Evolutionary conservation across 2,888 invertebrate species (phyloP).

Genomic region (Gortyna flavago): DNA sequence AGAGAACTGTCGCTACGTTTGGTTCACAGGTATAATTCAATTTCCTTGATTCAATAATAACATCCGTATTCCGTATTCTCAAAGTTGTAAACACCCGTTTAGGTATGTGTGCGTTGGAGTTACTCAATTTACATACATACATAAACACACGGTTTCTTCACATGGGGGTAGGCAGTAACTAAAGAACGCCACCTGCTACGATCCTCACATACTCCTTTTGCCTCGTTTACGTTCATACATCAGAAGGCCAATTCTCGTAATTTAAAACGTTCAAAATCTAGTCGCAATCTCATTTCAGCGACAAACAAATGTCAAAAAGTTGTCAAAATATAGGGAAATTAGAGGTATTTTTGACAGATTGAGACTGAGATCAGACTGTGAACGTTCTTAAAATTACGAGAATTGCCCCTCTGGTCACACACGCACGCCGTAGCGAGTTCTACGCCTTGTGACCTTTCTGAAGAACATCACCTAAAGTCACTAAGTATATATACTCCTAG

Average conservation of each 20-base stretch:
- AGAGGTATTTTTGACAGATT: too few species aligned
- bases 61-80: neutral
- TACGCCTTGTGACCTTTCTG: neutral
- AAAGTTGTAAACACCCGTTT: neutral
- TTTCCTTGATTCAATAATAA: neutral
- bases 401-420: too few species aligned
- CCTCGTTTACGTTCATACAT: too few species aligned
- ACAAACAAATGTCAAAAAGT: too few species aligned
- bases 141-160: neutral
- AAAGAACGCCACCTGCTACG: neutral
- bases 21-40: conserved; percentile 90
- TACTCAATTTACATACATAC: neutral
- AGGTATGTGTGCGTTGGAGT: neutral
- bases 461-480: neutral
- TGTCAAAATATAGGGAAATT: too few species aligned
- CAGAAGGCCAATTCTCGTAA: too few species aligned
- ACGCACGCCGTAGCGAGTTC: too few species aligned
- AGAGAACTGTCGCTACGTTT: conserved; percentile 90
- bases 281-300: too few species aligned
- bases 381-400: too few species aligned
- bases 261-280: too few species aligned
- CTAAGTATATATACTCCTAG: neutral
- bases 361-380: too few species aligned
- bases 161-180: neutral
- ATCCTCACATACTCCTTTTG: neutral